Conservation (phyloP, 2,888 invertebrate species). For the Furcula furcula region DNA sequence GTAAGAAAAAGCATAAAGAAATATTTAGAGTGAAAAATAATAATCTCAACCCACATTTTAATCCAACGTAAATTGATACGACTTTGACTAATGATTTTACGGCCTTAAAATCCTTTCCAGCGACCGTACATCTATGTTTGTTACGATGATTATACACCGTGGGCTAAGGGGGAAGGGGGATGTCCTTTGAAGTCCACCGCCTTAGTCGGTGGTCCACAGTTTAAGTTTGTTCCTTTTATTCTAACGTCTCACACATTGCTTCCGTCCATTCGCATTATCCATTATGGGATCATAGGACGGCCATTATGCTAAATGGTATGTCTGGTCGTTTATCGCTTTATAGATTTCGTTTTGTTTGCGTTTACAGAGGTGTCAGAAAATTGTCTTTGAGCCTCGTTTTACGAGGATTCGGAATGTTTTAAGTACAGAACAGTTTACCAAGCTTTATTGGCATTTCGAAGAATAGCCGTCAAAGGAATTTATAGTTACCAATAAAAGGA, state of each 20-base stretch:
- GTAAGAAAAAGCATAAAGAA: no score
- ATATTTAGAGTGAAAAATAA: background rate
- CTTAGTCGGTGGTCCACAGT: slow-evolving; percentile 70
- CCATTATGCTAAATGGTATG: slow-evolving; percentile 52
- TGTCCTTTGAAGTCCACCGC: slow-evolving; percentile 68
- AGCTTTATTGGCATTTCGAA: no score
- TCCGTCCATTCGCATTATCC: slow-evolving; percentile 62
- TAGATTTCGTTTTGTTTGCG: slow-evolving; percentile 30
- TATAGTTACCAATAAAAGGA: no score
- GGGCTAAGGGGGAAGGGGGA: slow-evolving; percentile 19
- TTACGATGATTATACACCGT: slow-evolving; percentile 61
- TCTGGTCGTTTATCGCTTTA: slow-evolving; percentile 42
- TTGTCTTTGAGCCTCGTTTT: slow-evolving; percentile 7
- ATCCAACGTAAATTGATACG: slow-evolving; percentile 25
- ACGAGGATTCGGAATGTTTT: background rate
- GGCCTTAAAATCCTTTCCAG: slow-evolving; percentile 47
- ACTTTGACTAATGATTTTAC: slow-evolving; percentile 50
- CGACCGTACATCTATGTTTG: slow-evolving; percentile 46
- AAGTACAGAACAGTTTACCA: no score
- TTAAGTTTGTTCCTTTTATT: slow-evolving; percentile 62
- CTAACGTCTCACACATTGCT: slow-evolving; percentile 53
- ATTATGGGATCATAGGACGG: slow-evolving; percentile 53
- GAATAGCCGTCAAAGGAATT: no score
- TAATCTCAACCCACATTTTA: background rate
- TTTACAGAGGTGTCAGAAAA: slow-evolving; percentile 28